Base-by-base conservation (phyloP, 2,888 invertebrate genomes). In the Plebejus anna region DNA sequence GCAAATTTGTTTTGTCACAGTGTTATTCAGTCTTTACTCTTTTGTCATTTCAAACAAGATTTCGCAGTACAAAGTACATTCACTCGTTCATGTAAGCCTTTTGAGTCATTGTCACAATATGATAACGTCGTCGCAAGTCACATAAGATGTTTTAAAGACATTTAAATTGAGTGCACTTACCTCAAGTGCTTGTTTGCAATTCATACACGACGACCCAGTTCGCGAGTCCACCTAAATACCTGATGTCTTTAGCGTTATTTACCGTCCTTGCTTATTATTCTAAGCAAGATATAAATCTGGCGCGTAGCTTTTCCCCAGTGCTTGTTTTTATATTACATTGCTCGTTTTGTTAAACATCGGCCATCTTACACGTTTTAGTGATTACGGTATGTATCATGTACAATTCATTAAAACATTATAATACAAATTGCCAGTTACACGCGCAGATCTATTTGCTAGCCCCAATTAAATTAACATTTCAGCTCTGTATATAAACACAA, bases 131-230 rank as follows among this genome's bases (percentile, higher is more conserved):
- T 42, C 66, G 51, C 13, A 66, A 78, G 47, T 57, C 75, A 57
- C 76, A 55, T 75, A 51, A 75, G 32, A 51, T 75, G 76, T 72
- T 76, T 71, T 76, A 72, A 72, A 76, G 72, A 59, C 57, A 76
- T 71, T 76, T 76, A 76, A 71, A 70, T 71, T 42, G 71, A 76
- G 76, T 76, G 71, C 71, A 76, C 76, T 76, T 76, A 71, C 57
- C 71, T 71, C 57, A 57, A 71, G 76, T 72, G 76, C 76, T 76
- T 76, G 76, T 71, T 76, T 57, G 71, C 76, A 57, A 76, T 76
- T 76, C 76, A 76, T 76, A 76, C 38, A 42, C 16, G 38, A 13
- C 55, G 76, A 76, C 76, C 76, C 59, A 76, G 57, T 76, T 71
- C 59, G 59, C 55, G 42, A 57, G 70, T 71, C 51, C 71, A 76